Conservation (phyloP, 2,888 invertebrate genomes). For the Philonicus albiceps region DNA sequence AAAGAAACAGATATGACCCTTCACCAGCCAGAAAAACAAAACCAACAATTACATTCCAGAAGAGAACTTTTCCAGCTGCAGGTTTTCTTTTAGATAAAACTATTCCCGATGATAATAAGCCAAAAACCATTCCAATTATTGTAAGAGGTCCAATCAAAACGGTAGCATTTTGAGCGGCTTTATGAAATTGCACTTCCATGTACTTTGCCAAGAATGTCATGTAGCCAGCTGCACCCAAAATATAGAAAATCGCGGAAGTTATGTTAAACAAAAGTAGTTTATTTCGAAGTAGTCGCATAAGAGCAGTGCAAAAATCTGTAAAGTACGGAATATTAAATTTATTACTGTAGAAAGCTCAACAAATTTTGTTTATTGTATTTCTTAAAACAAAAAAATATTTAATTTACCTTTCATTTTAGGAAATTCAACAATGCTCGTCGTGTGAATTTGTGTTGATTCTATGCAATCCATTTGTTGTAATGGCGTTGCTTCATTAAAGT, state of each 20-base stretch:
- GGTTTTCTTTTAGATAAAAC: conserved; percentile 71
- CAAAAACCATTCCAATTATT: conserved; percentile 69
- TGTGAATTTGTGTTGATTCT: conserved; percentile 52
- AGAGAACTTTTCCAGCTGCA: conserved; percentile 66
- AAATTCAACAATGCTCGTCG: conserved; percentile 54
- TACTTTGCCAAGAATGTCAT: conserved; percentile 78
- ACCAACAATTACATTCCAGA: conserved; percentile 72
- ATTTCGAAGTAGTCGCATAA: conserved; percentile 70
- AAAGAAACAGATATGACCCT: conserved; percentile 66
- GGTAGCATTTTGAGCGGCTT: conserved; percentile 71
- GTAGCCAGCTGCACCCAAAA: conserved; percentile 70
- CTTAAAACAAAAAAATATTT: neutral
- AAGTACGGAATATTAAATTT: neutral
- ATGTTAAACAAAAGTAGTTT: conserved; percentile 73
- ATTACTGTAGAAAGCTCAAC: too few species aligned
- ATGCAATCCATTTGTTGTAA: conserved; percentile 55
- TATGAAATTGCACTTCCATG: conserved; percentile 76
- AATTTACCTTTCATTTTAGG: conserved; percentile 60
- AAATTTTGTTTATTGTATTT: too few species aligned
- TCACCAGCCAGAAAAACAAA: conserved; percentile 66
- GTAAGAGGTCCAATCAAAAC: conserved; percentile 71
- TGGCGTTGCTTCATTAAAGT: conserved; percentile 53
- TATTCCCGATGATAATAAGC: conserved; percentile 68
- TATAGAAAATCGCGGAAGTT: conserved; percentile 71
- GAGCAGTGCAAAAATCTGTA: conserved; percentile 67